Evolutionary conservation across 2,888 invertebrate genomes (phyloP).

Genomic region (Oscheius sp.): DNA sequence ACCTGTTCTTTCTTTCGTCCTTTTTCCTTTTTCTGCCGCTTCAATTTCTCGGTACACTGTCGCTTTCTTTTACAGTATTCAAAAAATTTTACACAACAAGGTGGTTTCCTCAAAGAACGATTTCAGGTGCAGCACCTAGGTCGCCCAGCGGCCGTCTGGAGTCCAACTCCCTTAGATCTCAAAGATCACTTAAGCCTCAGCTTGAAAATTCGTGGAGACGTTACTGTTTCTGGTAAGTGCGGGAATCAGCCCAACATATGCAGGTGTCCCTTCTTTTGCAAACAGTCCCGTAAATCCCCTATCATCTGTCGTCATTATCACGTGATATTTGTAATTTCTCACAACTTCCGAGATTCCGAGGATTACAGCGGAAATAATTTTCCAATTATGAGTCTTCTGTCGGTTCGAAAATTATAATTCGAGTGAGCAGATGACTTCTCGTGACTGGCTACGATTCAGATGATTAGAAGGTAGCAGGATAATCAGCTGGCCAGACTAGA

Average conservation of each 20-base stretch:
- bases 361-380: no score
- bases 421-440: no score
- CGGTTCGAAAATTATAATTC: no score
- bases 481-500: no score
- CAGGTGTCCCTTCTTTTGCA: not conserved
- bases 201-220: not conserved
- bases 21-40: conserved; percentile 4
- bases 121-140: conserved; percentile 23
- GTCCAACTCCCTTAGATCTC: conserved; percentile 35
- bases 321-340: no score
- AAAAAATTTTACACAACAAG: not conserved
- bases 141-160: conserved; percentile 34
- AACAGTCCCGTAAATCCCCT: not conserved
- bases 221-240: conserved; percentile 1
- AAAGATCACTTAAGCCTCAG: conserved; percentile 15
- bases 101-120: not conserved
- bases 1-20: conserved; percentile 9
- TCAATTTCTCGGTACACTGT: conserved; percentile 8
- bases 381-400: no score
- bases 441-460: no score
- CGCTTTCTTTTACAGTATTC: not conserved
- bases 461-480: no score
- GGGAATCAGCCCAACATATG: not conserved
- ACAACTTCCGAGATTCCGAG: no score
- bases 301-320: no score